phyloP scores from a whole-genome alignment of 2,888 invertebrate genomes.

The Tridacna crocea region DNA sequence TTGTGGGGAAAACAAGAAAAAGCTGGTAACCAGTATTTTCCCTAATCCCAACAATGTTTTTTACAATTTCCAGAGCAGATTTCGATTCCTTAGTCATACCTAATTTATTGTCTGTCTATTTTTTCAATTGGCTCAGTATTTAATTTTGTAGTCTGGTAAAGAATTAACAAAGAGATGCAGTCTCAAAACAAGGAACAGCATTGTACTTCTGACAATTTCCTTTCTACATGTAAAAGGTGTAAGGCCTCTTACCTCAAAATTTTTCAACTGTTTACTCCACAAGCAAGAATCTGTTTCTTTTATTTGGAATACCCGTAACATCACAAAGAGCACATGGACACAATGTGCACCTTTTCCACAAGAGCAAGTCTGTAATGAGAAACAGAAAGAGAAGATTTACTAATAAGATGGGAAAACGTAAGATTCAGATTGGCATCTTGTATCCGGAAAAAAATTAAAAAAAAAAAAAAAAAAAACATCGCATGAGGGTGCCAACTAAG shows the following conservation, averaged over 20 bases:
- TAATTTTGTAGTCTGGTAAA: background rate
- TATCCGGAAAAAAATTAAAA: background rate
- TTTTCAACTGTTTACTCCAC: conserved; percentile 84
- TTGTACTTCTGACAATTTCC: background rate
- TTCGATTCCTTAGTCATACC: no score
- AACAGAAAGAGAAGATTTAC: background rate
- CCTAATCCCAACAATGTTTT: no score
- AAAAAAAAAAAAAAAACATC: no score
- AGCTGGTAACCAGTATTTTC: no score
- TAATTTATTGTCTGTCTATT: no score
- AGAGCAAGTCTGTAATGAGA: conserved; percentile 83
- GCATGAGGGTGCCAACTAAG: no score
- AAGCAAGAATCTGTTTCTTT: conserved; percentile 83
- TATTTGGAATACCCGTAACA: conserved; percentile 85
- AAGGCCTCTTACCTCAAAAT: conserved; percentile 83
- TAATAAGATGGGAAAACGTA: no score
- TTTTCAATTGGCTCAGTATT: background rate
- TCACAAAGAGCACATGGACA: conserved; percentile 85
- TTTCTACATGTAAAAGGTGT: background rate
- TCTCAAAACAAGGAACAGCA: no score
- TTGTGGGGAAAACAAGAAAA: no score
- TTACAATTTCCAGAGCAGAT: no score
- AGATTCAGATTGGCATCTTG: background rate
- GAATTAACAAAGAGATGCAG: background rate
- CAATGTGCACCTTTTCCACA: conserved; percentile 85